Percentiles rank a stretch among this genome's conserved stretches.
These are phyloP conservation scores for Xestoiulus laeticollis DNA, from an alignment of 2,888 invertebrate species.

Conservation along the genomic window DNA sequence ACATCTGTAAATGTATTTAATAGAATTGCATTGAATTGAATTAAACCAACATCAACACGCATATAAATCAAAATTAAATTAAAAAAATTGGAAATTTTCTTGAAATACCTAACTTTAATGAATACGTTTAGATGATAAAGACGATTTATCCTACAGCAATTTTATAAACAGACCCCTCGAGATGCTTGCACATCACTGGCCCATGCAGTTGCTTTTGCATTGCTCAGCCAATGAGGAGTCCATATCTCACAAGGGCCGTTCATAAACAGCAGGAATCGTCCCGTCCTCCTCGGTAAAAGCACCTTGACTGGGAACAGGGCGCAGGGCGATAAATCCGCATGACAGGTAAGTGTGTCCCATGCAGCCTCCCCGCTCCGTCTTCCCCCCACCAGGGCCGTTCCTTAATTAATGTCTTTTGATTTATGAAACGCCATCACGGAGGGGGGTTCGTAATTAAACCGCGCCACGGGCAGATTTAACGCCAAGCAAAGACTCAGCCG, in stretches of 20 bases:
- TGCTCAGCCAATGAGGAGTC: neutral
- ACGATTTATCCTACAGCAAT: too few relatives aligned
- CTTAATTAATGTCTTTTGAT: conserved; percentile 44
- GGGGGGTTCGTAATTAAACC: conserved; percentile 39
- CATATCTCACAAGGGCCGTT: neutral
- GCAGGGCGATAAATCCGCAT: neutral
- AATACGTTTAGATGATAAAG: too few relatives aligned
- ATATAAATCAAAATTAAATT: too few relatives aligned
- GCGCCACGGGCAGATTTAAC: conserved; percentile 16
- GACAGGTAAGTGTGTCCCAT: conserved; percentile 1
- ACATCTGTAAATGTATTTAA: too few relatives aligned
- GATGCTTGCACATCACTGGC: too few relatives aligned
- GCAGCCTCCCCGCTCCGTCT: neutral
- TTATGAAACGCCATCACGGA: conserved; percentile 42
- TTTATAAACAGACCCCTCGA: too few relatives aligned
- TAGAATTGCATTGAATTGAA: too few relatives aligned
- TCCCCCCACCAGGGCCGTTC: conserved; percentile 1
- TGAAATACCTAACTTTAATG: too few relatives aligned
- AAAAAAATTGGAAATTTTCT: too few relatives aligned
- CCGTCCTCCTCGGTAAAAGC: neutral
- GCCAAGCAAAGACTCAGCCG: neutral
- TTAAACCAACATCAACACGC: too few relatives aligned
- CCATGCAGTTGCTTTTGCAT: too few relatives aligned
- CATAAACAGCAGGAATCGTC: neutral
- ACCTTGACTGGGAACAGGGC: neutral